A percentile compares a stretch with the other conserved stretches of the same genome.
Conservation (phyloP, 2,113 vertebrate species). For the Pterocles orientalis region DNA sequence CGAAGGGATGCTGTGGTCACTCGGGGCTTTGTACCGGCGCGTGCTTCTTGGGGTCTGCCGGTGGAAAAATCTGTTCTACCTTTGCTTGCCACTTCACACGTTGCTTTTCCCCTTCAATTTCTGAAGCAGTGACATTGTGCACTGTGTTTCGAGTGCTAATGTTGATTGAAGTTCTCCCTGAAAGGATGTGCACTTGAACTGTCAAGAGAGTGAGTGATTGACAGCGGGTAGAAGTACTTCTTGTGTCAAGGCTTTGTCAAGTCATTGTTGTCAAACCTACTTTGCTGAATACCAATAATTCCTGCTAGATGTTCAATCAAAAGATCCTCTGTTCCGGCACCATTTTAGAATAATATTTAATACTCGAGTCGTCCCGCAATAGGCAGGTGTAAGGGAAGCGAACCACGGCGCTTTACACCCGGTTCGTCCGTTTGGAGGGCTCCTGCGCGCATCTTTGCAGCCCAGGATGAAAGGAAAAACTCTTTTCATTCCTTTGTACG, state of each 20-base stretch:
- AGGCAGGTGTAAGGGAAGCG: background rate
- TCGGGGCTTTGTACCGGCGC: background rate
- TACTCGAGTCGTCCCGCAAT: background rate
- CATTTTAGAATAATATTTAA: background rate
- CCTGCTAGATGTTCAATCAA: constrained; percentile 27
- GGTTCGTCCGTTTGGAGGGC: background rate
- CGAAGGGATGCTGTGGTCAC: rapidly evolving
- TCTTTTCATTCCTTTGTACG: background rate
- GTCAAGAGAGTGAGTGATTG: constrained; percentile 73
- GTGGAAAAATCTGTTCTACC: background rate
- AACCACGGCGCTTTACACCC: background rate
- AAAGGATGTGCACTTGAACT: constrained; percentile 75
- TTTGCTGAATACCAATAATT: constrained; percentile 61
- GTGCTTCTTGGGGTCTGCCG: background rate
- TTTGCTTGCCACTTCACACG: constrained; percentile 9
- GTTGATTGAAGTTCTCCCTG: constrained; percentile 73
- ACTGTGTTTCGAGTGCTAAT: constrained; percentile 61
- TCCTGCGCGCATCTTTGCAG: background rate
- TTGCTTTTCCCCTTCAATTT: constrained; percentile 45
- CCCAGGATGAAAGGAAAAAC: background rate
- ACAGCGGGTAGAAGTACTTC: constrained; percentile 63
- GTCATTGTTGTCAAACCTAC: constrained; percentile 50
- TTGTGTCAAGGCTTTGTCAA: constrained; percentile 81
- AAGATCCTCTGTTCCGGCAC: background rate
- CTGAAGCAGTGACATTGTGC: constrained; percentile 52